A percentile compares a stretch with the other conserved stretches of the same genome.
Conservation (phyloP, 2,797 vertebrate species). For the Gymnopithys bicolor region DNA sequence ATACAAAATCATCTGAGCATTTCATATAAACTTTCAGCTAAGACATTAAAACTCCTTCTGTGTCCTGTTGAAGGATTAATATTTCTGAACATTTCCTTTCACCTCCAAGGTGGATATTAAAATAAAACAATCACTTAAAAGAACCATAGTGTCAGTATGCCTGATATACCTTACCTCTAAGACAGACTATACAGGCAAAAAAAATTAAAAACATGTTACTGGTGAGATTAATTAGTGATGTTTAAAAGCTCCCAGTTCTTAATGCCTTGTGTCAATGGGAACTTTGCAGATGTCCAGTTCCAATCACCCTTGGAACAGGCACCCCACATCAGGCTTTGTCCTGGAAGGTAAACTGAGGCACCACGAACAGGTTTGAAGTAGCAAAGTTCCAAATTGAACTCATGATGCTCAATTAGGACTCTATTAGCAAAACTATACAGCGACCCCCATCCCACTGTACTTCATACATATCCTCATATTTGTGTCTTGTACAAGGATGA, state of each 20-base stretch:
- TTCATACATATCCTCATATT: neutral
- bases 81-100: neutral
- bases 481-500: neutral
- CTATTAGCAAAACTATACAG: neutral
- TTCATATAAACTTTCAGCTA: neutral
- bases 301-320: fast-evolving
- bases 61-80: neutral
- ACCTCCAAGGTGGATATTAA: neutral
- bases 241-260: neutral
- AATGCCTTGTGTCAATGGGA: neutral
- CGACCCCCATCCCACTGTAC: neutral
- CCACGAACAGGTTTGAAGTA: neutral
- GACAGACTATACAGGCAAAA: neutral
- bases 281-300: fast-evolving
- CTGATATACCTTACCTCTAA: neutral
- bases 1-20: neutral
- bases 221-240: neutral
- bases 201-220: neutral
- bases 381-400: neutral
- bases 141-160: neutral
- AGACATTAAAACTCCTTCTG: neutral
- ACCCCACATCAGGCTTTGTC: no score
- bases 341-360: neutral
- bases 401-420: fast-evolving
- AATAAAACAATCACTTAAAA: neutral